Evolutionary conservation across 2,113 vertebrate species (phyloP).

Genomic region (Lophura nycthemera): DNA sequence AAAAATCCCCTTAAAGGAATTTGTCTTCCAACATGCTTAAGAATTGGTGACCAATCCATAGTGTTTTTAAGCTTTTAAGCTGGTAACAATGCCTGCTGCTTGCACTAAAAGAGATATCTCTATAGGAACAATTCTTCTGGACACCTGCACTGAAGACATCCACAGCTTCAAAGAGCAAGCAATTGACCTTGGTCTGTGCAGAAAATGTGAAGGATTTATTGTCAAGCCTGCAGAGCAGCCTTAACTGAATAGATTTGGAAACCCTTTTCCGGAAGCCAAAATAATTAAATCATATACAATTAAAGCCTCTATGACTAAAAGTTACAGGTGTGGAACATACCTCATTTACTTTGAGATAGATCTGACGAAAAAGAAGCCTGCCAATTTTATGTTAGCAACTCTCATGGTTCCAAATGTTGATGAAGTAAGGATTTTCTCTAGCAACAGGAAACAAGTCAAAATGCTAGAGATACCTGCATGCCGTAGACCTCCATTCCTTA

Average conservation of each 20-base stretch:
- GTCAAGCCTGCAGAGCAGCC: not conserved
- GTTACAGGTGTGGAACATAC: conserved; percentile 48
- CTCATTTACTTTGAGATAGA: not conserved
- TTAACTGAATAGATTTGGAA: not conserved
- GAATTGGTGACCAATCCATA: not conserved
- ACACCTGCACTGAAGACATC: not conserved
- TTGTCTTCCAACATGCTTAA: not conserved
- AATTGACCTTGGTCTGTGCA: not conserved
- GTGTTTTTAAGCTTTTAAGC: not conserved
- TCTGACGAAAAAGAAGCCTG: not conserved
- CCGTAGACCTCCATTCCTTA: not conserved
- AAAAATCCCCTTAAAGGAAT: not conserved
- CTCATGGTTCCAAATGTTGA: not conserved
- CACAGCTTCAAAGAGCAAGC: conserved; percentile 45
- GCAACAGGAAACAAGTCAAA: not conserved
- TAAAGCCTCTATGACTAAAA: not conserved
- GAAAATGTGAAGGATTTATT: conserved; percentile 49
- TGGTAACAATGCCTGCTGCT: not conserved
- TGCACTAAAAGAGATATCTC: not conserved
- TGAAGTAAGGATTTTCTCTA: not conserved
- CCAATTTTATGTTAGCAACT: conserved; percentile 13
- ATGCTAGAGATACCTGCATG: not conserved
- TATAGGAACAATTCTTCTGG: not conserved
- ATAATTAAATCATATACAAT: not conserved
- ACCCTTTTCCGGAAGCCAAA: conserved; percentile 7